Evolutionary conservation across 2,888 invertebrate genomes (phyloP).

Genomic region (Tetragonisca angustula): DNA sequence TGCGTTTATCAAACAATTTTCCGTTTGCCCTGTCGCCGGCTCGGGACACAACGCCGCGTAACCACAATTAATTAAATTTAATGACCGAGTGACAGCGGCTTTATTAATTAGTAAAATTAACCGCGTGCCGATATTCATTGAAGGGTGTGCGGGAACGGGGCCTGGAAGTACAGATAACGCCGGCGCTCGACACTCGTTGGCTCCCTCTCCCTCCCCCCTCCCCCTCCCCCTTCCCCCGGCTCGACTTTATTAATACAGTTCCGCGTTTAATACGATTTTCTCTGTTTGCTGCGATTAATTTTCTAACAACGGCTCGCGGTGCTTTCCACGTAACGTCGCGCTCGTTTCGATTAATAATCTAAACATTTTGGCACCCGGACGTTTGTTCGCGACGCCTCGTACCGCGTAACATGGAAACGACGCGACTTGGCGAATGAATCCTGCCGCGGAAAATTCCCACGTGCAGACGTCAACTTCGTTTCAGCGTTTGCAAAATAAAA

Average conservation of each 20-base stretch:
- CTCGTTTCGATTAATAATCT: neutral
- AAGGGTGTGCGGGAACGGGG: neutral
- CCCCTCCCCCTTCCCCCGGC: neutral
- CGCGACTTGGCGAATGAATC: neutral
- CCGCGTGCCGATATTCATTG: conserved; percentile 48
- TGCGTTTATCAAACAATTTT: conserved; percentile 58
- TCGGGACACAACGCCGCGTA: conserved; percentile 31
- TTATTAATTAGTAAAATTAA: conserved; percentile 67
- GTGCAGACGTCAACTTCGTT: neutral
- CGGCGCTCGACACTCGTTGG: neutral
- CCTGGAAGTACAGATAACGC: neutral
- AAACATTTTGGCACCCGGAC: neutral
- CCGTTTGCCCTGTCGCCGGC: conserved; percentile 39
- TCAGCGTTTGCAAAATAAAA: neutral
- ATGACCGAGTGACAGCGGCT: conserved; percentile 63
- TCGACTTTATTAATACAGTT: conserved; percentile 42
- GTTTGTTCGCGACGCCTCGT: too few species aligned
- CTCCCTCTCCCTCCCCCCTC: neutral
- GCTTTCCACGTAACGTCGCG: too few species aligned
- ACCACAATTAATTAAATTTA: conserved; percentile 64
- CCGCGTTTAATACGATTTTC: conserved; percentile 36
- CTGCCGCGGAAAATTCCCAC: neutral
- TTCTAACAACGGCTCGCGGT: conserved; percentile 30
- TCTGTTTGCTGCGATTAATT: conserved; percentile 27
- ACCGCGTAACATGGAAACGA: neutral